phyloP scores from a whole-genome alignment of 1,140 invertebrate species.

The Augochlora pura region DNA sequence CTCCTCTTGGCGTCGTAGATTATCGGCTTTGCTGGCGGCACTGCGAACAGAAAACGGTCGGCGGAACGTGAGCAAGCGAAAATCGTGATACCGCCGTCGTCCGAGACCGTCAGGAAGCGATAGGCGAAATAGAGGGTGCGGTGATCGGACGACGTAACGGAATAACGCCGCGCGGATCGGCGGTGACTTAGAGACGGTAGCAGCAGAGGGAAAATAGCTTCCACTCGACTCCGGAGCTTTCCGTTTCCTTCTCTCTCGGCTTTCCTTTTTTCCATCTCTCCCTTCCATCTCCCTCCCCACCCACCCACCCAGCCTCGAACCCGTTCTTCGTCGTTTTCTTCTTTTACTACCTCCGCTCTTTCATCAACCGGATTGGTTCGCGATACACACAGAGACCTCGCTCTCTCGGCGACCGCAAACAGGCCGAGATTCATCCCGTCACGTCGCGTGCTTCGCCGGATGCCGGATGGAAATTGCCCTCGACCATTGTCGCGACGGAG shows the following conservation, averaged over 20 bases:
- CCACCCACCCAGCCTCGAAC: too few relatives aligned
- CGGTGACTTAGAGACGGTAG: too few relatives aligned
- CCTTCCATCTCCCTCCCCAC: background rate
- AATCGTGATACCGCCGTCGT: background rate
- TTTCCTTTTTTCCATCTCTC: background rate
- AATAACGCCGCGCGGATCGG: background rate
- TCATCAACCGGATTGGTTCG: slow-evolving; percentile 10
- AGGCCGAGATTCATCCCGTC: slow-evolving; percentile 36
- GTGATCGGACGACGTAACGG: background rate
- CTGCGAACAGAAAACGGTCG: slow-evolving; percentile 81
- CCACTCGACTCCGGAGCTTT: background rate
- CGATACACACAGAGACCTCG: slow-evolving; percentile 20
- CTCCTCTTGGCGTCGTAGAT: slow-evolving; percentile 91
- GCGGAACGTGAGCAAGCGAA: background rate
- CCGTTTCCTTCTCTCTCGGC: background rate
- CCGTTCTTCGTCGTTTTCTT: background rate
- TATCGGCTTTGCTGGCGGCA: slow-evolving; percentile 90
- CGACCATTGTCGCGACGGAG: slow-evolving; percentile 49
- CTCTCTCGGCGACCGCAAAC: slow-evolving; percentile 40
- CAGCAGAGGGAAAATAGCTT: slow-evolving; percentile 34
- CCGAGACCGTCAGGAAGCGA: background rate
- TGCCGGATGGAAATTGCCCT: slow-evolving; percentile 52
- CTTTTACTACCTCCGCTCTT: background rate
- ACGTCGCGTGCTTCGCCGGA: slow-evolving; percentile 17
- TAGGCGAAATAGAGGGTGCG: background rate